Evolutionary conservation across 1,140 invertebrate genomes (phyloP).

Genomic region (Oscheius sp.): DNA sequence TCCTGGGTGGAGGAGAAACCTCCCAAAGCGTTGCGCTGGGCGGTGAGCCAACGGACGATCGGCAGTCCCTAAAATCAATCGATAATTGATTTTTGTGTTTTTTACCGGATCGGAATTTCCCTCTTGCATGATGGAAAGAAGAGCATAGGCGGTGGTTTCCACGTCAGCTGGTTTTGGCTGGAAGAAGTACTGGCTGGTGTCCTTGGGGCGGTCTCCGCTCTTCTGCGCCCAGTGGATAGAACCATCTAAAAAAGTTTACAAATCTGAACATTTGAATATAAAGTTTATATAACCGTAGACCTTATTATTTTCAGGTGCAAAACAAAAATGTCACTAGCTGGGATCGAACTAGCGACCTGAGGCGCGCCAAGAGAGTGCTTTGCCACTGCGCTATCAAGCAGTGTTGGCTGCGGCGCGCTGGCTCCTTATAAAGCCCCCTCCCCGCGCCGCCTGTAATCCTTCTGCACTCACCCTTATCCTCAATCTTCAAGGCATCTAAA

Average conservation of each 20-base stretch:
- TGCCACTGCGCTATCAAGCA: too few relatives aligned
- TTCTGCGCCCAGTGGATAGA: constrained; percentile 72
- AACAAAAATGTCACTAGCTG: too few relatives aligned
- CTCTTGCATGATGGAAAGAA: constrained; percentile 68
- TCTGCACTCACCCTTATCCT: constrained; percentile 54
- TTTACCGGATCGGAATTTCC: constrained; percentile 62
- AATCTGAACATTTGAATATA: too few relatives aligned
- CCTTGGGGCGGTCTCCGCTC: constrained; percentile 63
- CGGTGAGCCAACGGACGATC: constrained; percentile 79
- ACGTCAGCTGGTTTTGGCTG: constrained; percentile 75
- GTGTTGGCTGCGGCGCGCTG: too few relatives aligned
- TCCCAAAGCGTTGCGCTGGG: constrained; percentile 75
- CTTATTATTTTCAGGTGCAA: too few relatives aligned
- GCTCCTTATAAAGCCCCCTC: too few relatives aligned
- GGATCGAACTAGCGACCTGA: too few relatives aligned
- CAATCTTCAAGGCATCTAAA: constrained; percentile 67
- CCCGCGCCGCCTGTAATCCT: constrained; percentile 8
- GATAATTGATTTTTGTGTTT: background rate
- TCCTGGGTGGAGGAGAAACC: constrained; percentile 77
- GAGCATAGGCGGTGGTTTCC: constrained; percentile 79
- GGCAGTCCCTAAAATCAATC: constrained; percentile 73
- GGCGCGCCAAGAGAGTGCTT: too few relatives aligned
- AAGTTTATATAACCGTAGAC: too few relatives aligned
- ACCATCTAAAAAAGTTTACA: constrained; percentile 66
- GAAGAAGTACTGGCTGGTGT: constrained; percentile 63